Evolutionary conservation across 2,888 invertebrate species (phyloP).

Genomic region (Mechanitis messenoides): DNA sequence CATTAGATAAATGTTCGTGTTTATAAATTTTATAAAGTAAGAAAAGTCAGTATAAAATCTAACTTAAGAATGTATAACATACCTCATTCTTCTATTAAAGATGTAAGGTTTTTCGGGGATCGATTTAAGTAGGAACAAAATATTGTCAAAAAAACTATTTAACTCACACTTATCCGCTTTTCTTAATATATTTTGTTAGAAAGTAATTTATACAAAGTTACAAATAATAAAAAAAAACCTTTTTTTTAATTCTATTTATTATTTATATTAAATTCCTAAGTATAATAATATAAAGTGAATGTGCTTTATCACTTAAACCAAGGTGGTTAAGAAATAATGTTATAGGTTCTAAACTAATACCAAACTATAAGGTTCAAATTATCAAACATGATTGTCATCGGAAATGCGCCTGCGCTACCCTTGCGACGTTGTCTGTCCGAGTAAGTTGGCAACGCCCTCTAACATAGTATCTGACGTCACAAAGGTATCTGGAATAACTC

Average conservation of each 20-base stretch:
- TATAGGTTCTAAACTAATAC: background rate
- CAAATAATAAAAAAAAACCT: too few relatives aligned
- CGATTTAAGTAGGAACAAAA: too few relatives aligned
- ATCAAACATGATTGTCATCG: background rate
- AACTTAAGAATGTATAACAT: too few relatives aligned
- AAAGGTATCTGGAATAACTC: conserved; percentile 64
- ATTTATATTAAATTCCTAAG: conserved; percentile 2
- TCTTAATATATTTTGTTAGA: too few relatives aligned
- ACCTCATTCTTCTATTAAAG: too few relatives aligned
- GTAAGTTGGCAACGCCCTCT: conserved; percentile 32
- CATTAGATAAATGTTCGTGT: too few relatives aligned
- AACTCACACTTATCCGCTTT: too few relatives aligned
- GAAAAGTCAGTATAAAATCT: too few relatives aligned
- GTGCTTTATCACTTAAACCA: conserved; percentile 3
- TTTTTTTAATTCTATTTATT: too few relatives aligned
- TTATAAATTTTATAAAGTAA: too few relatives aligned
- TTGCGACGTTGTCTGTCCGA: conserved; percentile 33
- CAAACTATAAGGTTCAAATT: conserved; percentile 2
- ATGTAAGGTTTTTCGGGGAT: too few relatives aligned
- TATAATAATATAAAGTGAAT: background rate
- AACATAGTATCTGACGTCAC: conserved; percentile 35
- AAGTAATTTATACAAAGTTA: too few relatives aligned
- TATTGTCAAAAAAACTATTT: background rate
- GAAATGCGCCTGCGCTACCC: conserved; percentile 17
- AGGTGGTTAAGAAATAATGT: background rate